Evolutionary conservation across 2,888 invertebrate genomes (phyloP).

Genomic region (Eupithecia abbreviata): DNA sequence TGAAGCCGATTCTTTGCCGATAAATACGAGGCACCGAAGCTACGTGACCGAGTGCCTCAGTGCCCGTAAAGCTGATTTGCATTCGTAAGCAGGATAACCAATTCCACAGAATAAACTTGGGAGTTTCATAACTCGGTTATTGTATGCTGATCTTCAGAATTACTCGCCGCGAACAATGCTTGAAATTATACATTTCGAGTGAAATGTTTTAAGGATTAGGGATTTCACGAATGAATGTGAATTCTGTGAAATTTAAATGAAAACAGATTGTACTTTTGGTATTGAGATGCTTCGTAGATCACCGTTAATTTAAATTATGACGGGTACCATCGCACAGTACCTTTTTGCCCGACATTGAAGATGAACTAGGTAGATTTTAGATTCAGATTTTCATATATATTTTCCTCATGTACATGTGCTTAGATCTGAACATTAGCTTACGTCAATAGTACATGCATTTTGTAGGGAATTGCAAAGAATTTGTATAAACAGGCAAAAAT

Average conservation of each 20-base stretch:
- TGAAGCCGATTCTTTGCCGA: neutral
- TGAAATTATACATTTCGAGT: conserved; percentile 9
- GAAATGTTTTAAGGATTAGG: conserved; percentile 10
- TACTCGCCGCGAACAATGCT: conserved; percentile 16
- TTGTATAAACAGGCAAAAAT: too few relatives aligned
- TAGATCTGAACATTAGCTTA: too few relatives aligned
- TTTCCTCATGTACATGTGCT: too few relatives aligned
- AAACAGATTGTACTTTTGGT: neutral
- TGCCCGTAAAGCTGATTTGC: conserved; percentile 12
- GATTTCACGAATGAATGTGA: neutral
- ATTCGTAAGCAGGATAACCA: conserved; percentile 23
- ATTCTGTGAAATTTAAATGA: neutral
- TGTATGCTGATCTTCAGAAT: conserved; percentile 16
- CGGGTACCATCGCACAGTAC: neutral
- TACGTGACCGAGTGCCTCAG: neutral
- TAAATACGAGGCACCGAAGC: neutral
- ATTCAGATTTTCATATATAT: too few relatives aligned
- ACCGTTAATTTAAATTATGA: neutral
- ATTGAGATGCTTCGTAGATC: neutral
- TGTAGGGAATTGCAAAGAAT: too few relatives aligned
- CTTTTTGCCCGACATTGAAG: neutral
- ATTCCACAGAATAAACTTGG: conserved; percentile 17
- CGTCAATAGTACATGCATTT: too few relatives aligned
- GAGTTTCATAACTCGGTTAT: conserved; percentile 17
- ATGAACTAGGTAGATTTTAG: neutral